These are phyloP conservation scores for Margarornis squamiger DNA, from an alignment of 2,797 vertebrate genomes.

Conservation along the genomic window DNA sequence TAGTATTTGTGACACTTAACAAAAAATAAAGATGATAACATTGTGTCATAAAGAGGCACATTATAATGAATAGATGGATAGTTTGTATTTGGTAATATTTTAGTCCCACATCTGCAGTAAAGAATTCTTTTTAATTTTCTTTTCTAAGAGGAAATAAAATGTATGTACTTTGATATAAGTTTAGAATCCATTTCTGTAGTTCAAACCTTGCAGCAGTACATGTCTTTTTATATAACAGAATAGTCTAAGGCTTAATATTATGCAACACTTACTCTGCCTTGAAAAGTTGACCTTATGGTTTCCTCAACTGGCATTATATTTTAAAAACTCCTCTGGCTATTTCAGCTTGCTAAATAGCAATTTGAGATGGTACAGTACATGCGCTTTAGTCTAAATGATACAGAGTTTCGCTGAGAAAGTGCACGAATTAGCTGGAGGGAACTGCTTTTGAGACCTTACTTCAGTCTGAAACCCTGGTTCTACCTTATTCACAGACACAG, in stretches of 20 bases:
- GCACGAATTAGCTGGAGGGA: background rate
- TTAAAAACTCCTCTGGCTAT: background rate
- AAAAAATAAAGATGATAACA: background rate
- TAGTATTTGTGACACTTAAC: background rate
- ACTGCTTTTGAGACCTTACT: background rate
- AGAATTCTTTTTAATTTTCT: background rate
- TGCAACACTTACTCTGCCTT: background rate
- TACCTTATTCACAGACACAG: background rate
- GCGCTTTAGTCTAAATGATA: background rate
- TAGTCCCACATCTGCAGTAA: background rate
- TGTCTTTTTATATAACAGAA: background rate
- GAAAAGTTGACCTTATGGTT: background rate
- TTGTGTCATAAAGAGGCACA: background rate
- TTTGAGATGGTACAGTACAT: background rate
- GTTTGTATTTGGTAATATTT: background rate
- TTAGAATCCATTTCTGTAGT: background rate
- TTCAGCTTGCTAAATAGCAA: background rate
- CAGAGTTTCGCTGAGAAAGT: background rate
- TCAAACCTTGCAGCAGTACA: background rate
- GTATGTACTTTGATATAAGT: background rate
- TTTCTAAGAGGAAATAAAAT: background rate
- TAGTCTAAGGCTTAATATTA: background rate
- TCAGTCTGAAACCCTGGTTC: background rate
- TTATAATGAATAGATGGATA: background rate
- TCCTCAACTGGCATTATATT: background rate